These are phyloP conservation scores for Steinernema carpocapsae DNA, from an alignment of 2,888 invertebrate species.

Conservation along the genomic window DNA sequence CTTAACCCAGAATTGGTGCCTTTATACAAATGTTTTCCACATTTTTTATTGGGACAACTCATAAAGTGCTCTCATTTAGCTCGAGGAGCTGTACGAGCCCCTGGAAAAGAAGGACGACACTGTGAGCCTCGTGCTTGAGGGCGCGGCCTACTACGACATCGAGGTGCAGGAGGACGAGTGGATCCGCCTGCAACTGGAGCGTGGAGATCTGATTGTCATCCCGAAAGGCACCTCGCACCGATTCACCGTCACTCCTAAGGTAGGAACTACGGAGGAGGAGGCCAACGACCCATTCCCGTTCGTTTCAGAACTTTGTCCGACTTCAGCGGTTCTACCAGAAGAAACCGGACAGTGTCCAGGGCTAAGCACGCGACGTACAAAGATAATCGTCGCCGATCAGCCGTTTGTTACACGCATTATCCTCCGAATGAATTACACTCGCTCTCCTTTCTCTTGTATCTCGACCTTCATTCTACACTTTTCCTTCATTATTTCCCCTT, in stretches of 20 bases:
- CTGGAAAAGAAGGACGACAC: constrained; percentile 55
- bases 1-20: too few species aligned
- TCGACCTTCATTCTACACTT: background rate
- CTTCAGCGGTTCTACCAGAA: constrained; percentile 61
- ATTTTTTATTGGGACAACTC: background rate
- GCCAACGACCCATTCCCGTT: too few species aligned
- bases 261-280: constrained; percentile 40
- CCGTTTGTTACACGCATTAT: background rate
- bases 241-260: constrained; percentile 63
- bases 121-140: constrained; percentile 59
- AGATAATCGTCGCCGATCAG: background rate
- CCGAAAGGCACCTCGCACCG: constrained; percentile 59
- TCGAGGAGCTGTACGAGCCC: constrained; percentile 63
- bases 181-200: constrained; percentile 62
- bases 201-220: constrained; percentile 63
- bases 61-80: constrained; percentile 40
- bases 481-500: background rate
- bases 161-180: constrained; percentile 61
- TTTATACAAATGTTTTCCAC: background rate
- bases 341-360: constrained; percentile 38
- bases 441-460: background rate
- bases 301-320: constrained; percentile 60
- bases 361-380: constrained; percentile 33
- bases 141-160: constrained; percentile 61
- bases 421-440: background rate